A percentile compares a stretch with the other conserved stretches of the same genome.
Evolutionary conservation across 2,888 invertebrate species (phyloP).

Genomic region (Athetis lepigone): DNA sequence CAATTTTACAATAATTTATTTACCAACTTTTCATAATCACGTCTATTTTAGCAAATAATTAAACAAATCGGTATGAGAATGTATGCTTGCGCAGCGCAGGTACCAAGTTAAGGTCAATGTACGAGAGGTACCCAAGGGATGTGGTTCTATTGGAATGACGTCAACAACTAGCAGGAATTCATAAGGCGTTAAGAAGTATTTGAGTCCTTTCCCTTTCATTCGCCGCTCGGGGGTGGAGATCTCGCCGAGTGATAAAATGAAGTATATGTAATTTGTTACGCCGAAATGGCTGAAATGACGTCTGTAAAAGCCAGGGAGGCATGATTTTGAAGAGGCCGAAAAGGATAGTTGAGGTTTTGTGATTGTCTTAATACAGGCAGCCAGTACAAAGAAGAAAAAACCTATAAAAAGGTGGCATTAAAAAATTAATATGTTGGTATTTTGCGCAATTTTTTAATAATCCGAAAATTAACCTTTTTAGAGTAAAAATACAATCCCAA

Average conservation of each 20-base stretch:
- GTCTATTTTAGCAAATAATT: conserved; percentile 13
- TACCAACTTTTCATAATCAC: neutral
- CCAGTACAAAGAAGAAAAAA: too few relatives aligned
- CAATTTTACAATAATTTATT: neutral
- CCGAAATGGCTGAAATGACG: conserved; percentile 81
- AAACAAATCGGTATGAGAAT: conserved; percentile 10
- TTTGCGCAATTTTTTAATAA: too few relatives aligned
- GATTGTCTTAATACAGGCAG: neutral
- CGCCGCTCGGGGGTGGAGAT: conserved; percentile 57
- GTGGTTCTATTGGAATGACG: conserved; percentile 90
- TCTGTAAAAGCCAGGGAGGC: conserved; percentile 72
- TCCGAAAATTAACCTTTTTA: too few relatives aligned
- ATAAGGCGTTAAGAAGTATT: conserved; percentile 76
- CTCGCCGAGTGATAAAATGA: conserved; percentile 47
- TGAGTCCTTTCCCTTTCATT: conserved; percentile 75
- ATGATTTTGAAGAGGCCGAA: conserved; percentile 62
- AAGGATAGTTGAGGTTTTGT: conserved; percentile 19
- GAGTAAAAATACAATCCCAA: too few relatives aligned
- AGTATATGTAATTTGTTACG: conserved; percentile 74
- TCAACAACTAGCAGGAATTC: conserved; percentile 90
- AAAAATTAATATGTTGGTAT: too few relatives aligned
- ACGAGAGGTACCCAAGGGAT: conserved; percentile 88
- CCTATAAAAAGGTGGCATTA: too few relatives aligned
- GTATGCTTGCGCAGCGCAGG: conserved; percentile 54
- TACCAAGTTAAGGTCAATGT: conserved; percentile 69